Evolutionary conservation across 2,888 invertebrate genomes (phyloP), one percentile per base, ranked within the genome.

Genomic region (Brachyopa scutellaris): DNA sequence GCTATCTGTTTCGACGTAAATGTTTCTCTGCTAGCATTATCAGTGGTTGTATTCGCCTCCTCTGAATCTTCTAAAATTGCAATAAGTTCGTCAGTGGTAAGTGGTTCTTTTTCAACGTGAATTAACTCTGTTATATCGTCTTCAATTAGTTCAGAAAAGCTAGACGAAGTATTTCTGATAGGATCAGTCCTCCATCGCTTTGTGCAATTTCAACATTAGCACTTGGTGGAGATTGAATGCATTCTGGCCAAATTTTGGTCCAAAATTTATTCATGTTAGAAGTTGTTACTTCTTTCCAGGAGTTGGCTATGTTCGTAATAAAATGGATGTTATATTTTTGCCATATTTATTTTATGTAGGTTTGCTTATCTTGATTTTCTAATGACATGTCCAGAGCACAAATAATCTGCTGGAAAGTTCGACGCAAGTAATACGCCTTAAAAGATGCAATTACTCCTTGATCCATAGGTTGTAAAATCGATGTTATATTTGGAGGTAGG

Each of bases 141-240:
- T 57, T 38, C 21, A 55, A 21, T 45, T 17, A 19, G 36, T 2
- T 47, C 47, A 33, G 47, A 62, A 21, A 36, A 36, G 15, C 62
- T 5, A 62, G 21, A 47, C 17, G 11, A 62, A 62, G 21, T 49
- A 49, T 51, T 26, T 64, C 38, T 26, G 64, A 49, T 1, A 62
- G 36, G 31, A 62, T 33, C 36, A 17, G 19, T 5, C 21, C 33
- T 6, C 40, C 9, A 33, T 42, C 17, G 45, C 6, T 42, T 61
- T 29, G 42, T 17, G 19, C 42, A 59, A 9, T 59, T 31, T 31
- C 17, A 26, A 9, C 17, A 40, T 57, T 57, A 31, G 31, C 42
- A 23, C 38, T 55, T 31, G 51, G 11, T 55, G 49, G 29, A 40
- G 29, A 61, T 45, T 29, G 42, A 61, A 47, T 33, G 38, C 36